Conservation (phyloP, 2,113 vertebrate species). For the Muntiacus muntjak region DNA sequence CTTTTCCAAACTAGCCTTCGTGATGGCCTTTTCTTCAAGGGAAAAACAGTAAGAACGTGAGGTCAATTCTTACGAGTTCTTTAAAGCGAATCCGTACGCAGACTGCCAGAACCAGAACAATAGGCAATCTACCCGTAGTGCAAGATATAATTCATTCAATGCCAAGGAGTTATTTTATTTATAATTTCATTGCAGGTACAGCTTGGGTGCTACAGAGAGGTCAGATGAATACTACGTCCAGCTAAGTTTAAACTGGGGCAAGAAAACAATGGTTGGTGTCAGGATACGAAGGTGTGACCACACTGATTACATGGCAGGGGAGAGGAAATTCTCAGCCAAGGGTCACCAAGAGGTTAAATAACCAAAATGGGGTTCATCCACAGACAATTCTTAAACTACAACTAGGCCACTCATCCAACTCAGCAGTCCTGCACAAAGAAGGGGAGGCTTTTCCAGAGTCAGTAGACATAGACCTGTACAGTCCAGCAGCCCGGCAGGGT, state of each 20-base stretch:
- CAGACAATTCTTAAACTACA: background rate
- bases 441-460: background rate
- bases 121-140: background rate
- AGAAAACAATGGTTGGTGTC: background rate
- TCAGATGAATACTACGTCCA: background rate
- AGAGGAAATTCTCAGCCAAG: background rate
- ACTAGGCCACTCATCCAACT: background rate
- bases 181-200: background rate
- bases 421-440: background rate
- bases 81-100: background rate
- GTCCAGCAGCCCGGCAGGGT: background rate
- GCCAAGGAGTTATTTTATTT: background rate
- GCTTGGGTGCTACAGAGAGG: background rate
- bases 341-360: background rate
- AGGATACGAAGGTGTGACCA: background rate
- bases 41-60: background rate
- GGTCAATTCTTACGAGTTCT: background rate
- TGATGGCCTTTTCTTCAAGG: background rate
- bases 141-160: background rate
- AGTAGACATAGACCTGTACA: background rate
- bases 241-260: background rate
- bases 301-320: rapidly evolving
- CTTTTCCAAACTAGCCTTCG: background rate
- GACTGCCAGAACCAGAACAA: background rate
- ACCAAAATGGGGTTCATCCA: background rate